A percentile compares a stretch with the other conserved stretches of the same genome.
Conservation (phyloP, 2,113 vertebrate species). For the Tachycineta bicolor region DNA sequence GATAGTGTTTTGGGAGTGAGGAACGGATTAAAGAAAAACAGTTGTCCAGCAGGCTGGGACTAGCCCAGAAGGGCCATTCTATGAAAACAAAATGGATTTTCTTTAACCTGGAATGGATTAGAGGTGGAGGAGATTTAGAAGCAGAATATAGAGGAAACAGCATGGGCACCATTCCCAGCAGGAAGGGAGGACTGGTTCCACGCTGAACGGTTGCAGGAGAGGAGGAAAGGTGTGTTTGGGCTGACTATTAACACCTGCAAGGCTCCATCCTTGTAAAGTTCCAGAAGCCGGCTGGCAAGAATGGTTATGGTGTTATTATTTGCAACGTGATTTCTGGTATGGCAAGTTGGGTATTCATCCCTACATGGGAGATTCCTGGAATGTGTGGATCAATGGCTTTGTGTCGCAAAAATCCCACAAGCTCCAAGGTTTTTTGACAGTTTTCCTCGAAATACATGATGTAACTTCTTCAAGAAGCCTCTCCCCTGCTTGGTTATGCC, state of each 20-base stretch:
- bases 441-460: not conserved
- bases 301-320: not conserved
- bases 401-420: not conserved
- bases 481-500: not conserved
- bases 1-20: not conserved
- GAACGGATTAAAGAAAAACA: not conserved
- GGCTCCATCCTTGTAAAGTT: not conserved
- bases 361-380: not conserved
- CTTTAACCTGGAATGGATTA: not conserved
- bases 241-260: not conserved
- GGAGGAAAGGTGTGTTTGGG: not conserved
- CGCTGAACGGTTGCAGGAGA: rapidly evolving
- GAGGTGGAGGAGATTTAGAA: not conserved
- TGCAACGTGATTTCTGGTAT: not conserved
- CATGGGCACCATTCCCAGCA: not conserved
- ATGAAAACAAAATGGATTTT: not conserved
- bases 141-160: not conserved
- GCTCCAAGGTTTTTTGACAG: not conserved
- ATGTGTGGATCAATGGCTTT: not conserved
- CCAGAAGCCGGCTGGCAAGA: not conserved
- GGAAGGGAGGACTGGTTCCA: not conserved
- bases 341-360: not conserved
- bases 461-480: not conserved
- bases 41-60: not conserved
- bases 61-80: not conserved